These are phyloP conservation scores for Cinclus cinclus DNA, from an alignment of 2,113 vertebrate species.

Conservation along the genomic window DNA sequence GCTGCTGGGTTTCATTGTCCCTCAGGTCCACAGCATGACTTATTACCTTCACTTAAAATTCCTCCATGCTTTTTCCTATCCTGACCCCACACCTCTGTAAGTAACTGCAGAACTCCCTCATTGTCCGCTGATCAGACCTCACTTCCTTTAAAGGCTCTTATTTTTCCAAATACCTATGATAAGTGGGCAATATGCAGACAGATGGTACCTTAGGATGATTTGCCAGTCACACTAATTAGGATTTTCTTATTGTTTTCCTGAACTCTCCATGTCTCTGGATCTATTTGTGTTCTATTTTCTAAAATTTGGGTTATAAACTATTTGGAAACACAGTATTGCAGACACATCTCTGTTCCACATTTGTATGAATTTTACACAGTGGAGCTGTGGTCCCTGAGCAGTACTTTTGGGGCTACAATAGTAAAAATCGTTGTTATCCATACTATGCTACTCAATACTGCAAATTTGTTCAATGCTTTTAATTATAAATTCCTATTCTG, in stretches of 20 bases:
- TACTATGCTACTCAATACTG: not conserved
- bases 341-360: not conserved
- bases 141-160: not conserved
- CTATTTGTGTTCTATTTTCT: not conserved
- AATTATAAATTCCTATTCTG: slow-evolving; percentile 4
- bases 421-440: not conserved
- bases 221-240: not conserved
- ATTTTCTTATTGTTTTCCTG: not conserved
- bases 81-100: not conserved
- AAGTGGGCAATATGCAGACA: not conserved
- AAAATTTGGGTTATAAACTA: not conserved
- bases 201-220: not conserved
- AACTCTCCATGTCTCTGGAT: not conserved
- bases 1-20: not conserved
- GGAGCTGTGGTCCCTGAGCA: not conserved
- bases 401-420: not conserved
- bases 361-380: not conserved
- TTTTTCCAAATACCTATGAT: not conserved
- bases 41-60: not conserved
- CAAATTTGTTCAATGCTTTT: slow-evolving; percentile 3
- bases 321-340: not conserved
- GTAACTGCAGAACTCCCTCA: not conserved
- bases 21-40: not conserved
- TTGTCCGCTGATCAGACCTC: not conserved
- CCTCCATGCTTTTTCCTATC: not conserved